Percentiles rank a stretch among this genome's conserved stretches.
phyloP scores from a whole-genome alignment of 2,113 vertebrate genomes.

The Laticauda colubrina region DNA sequence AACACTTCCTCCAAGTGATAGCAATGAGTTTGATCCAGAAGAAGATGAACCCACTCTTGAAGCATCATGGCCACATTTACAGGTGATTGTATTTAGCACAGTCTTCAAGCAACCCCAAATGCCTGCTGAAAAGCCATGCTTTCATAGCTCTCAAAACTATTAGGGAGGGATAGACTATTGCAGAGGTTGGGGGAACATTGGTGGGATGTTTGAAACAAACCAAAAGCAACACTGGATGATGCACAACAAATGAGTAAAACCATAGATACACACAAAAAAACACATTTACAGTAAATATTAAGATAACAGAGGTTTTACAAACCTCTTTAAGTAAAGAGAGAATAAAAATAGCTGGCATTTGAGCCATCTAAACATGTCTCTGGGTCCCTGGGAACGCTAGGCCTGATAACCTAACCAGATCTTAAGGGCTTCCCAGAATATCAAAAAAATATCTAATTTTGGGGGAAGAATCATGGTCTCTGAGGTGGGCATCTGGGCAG shows the following conservation, averaged over 20 bases:
- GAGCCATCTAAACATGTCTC: background rate
- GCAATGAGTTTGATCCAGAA: slow-evolving; percentile 98
- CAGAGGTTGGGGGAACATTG: background rate
- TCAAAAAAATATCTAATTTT: background rate
- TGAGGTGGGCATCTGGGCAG: background rate
- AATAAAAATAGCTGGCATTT: background rate
- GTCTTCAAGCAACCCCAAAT: background rate
- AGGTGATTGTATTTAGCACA: slow-evolving; percentile 73
- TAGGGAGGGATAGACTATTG: background rate
- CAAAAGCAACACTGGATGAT: background rate
- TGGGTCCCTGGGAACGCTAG: background rate
- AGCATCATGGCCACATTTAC: slow-evolving; percentile 98
- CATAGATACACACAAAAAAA: background rate
- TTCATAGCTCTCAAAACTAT: background rate
- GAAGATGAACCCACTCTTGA: slow-evolving; percentile 98
- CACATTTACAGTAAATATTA: background rate
- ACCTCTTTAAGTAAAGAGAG: background rate
- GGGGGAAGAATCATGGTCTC: background rate
- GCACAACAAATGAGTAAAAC: background rate
- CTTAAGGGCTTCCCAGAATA: background rate
- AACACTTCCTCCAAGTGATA: slow-evolving; percentile 98
- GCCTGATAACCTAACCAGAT: background rate
- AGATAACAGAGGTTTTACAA: background rate
- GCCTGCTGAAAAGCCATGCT: background rate
- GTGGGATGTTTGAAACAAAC: background rate